Base-by-base conservation (phyloP, 2,113 vertebrate genomes). In the Poecilia latipinna region DNA sequence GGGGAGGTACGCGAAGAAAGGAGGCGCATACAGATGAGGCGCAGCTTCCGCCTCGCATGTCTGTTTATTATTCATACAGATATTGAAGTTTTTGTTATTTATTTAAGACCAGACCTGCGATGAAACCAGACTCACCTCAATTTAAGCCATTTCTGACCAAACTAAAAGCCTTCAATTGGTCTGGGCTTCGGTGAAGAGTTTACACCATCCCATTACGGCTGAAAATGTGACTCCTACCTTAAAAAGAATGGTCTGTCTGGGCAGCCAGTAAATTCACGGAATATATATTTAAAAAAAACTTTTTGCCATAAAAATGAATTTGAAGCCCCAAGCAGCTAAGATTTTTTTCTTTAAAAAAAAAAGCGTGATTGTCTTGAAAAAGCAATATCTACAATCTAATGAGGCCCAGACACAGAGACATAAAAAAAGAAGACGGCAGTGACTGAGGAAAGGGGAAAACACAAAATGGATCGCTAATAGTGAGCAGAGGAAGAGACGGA, bases 11-110 rank as follows among this genome's bases (percentile, higher is more conserved):
- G 37, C 15, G 12, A 48, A 78, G 57, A 61, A 44, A 31, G 65
- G 80, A 75, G 70, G 61, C 39, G 64, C 78, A 84, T 75, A 84
- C 79, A 88, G 82, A 88, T 78, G 79, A 86, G 77, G 63, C 69
- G 24, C 67, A 57, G 73, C 44, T 61, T 66, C 74, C 42, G 79
- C 70, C 62, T 62, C 37, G 68, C 60, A 54, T 75, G 44, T 71
- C 54, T 6, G 24, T 73, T 82, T 75, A 80, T 80, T 78, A 82
- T 84, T 86, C 83, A 74, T 70, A 67, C 71, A 70, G 57, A 78
- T 70, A 68, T 33, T 12, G 63, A 70, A 68, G 51, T 57, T 57
- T 57, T n/a, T 61, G 82, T 68, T 3, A 11, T 37, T 85, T 87
- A 83, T 83, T 74, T 88, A 87, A 86, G 83, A 76, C 22, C 44